Evolutionary conservation across 2,113 vertebrate species (phyloP), one percentile per base, ranked within the genome.

Genomic region (Irena cyanogastra): DNA sequence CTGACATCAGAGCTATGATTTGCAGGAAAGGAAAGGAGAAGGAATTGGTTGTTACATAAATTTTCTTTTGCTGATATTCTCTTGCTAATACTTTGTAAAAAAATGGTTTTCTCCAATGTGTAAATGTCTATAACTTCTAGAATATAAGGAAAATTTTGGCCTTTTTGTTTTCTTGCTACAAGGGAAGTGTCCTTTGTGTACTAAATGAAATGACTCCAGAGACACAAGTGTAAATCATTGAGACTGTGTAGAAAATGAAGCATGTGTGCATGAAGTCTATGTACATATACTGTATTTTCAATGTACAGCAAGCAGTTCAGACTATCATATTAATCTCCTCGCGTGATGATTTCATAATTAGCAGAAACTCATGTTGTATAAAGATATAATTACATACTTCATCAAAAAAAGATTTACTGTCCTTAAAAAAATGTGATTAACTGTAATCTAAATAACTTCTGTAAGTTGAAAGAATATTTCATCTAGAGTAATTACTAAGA

Each of bases 321-420:
- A 70, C 33, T 87, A 83, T 93, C 59, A 31, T 91, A 85, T 91
- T 94, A 93, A 94, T 95, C 52, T 94, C 56, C 56, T 64, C 64
- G 27, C 37, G 49, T 75, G 42, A 64, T 88, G 95, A 94, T 84
- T 94, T 63, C 42, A 41, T 95, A 96, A 95, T 97, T 94, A 97
- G 13, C n/a, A 65, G 72, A 88, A 95, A 78, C n/a, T 75, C 54
- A 27, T 78, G 82, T 61, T 37, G 21, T 72, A 70, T 72, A 65
- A 87, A 96, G 70, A 64, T 52, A 49, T 92, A 90, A 89, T 96
- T 97, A 80, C 85, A 82, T 86, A 63, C 22, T 70, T 30, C 63
- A 78, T 72, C 19, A 68, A 66, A 82, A 83, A 92, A 80, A 53
- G 9, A 19, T 74, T 95, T 87, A 90, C 56, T 84, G n/a, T 91